These are phyloP conservation scores for Podarcis muralis DNA, from an alignment of 2,113 vertebrate genomes.

Conservation along the genomic window DNA sequence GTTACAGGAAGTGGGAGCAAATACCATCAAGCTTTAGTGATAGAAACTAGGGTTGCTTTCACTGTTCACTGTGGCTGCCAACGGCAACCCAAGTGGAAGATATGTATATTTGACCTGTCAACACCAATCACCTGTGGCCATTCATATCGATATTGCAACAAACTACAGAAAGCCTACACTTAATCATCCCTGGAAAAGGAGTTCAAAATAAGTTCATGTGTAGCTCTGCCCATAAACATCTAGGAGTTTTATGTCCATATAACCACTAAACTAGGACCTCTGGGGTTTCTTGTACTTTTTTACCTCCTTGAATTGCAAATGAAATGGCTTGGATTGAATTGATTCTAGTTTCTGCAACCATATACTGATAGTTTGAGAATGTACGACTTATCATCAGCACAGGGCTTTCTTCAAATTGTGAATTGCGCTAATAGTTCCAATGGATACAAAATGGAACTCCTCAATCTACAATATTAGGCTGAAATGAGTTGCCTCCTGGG, in stretches of 20 bases:
- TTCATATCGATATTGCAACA: conserved; percentile 18
- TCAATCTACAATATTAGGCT: conserved; percentile 14
- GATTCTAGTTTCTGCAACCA: conserved; percentile 25
- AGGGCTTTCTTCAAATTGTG: background rate
- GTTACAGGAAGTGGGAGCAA: too few relatives aligned
- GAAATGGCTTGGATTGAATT: conserved; percentile 43
- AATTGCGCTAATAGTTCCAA: conserved; percentile 6
- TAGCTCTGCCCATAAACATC: conserved; percentile 36
- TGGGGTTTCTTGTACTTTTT: conserved; percentile 37
- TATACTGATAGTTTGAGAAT: conserved; percentile 2
- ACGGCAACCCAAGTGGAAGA: background rate
- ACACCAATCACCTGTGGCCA: conserved; percentile 7
- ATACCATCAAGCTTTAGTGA: background rate
- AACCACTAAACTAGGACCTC: conserved; percentile 48
- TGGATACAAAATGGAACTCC: conserved; percentile 11
- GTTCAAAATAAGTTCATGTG: conserved; percentile 42
- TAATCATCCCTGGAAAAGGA: conserved; percentile 37
- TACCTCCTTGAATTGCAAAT: conserved; percentile 46
- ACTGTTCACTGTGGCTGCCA: background rate
- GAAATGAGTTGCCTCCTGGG: conserved; percentile 16
- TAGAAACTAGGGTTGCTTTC: background rate
- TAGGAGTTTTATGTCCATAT: conserved; percentile 21
- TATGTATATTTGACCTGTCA: background rate
- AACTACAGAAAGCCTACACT: background rate
- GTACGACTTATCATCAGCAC: conserved; percentile 25